A percentile compares a stretch with the other conserved stretches of the same genome.
Conservation (phyloP, 2,113 vertebrate genomes). For the Esox niger region DNA sequence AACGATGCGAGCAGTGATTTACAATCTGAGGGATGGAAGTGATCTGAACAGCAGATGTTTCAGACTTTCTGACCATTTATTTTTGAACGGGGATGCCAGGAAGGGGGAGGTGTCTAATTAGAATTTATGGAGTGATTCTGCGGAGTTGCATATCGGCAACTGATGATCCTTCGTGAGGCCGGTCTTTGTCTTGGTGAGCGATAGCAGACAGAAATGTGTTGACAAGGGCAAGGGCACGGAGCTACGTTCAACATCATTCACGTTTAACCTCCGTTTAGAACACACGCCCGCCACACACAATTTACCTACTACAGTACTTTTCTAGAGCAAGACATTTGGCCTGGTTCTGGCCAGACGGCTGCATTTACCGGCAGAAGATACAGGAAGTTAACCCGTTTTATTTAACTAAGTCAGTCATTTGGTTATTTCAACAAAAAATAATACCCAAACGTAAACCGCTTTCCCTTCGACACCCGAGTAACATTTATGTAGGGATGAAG, state of each 20-base stretch:
- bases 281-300: neutral
- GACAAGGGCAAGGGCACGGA: slow-evolving; percentile 91
- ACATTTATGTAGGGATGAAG: slow-evolving; percentile 38
- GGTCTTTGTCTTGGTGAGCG: slow-evolving; percentile 87
- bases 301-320: neutral
- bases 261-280: neutral
- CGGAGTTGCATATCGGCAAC: slow-evolving; percentile 94
- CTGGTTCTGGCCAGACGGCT: neutral
- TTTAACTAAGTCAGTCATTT: neutral
- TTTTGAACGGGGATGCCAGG: slow-evolving; percentile 66
- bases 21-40: slow-evolving; percentile 89
- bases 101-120: slow-evolving; percentile 85
- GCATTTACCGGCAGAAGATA: neutral
- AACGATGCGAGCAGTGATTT: slow-evolving; percentile 87
- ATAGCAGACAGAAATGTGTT: slow-evolving; percentile 86
- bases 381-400: neutral
- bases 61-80: slow-evolving; percentile 99
- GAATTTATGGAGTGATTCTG: slow-evolving; percentile 99
- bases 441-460: slow-evolving; percentile 28
- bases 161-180: slow-evolving; percentile 88
- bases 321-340: neutral
- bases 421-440: neutral
- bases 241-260: slow-evolving; percentile 72
- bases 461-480: slow-evolving; percentile 43
- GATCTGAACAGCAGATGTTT: slow-evolving; percentile 97